A percentile compares a stretch with the other conserved stretches of the same genome.
These are phyloP conservation scores for Spea multiplicata DNA, from an alignment of 2,113 vertebrate genomes.

Conservation along the genomic window DNA sequence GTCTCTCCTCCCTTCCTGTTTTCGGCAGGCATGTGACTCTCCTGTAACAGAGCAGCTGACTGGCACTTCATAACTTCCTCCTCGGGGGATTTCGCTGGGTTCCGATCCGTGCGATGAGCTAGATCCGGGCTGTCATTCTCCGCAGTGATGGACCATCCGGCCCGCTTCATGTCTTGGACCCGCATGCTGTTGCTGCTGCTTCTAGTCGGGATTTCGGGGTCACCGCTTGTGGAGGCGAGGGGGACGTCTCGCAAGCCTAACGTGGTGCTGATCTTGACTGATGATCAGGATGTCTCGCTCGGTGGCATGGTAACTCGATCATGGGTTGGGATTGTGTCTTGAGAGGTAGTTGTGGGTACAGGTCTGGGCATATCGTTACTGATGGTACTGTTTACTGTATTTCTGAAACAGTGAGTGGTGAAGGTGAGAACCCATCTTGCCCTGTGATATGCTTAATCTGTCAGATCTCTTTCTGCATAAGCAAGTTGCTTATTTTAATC, in stretches of 20 bases:
- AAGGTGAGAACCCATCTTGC: no score
- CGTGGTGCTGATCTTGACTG: conserved; percentile 85
- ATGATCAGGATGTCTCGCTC: conserved; percentile 83
- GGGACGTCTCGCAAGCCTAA: conserved; percentile 72
- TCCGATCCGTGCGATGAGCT: background rate
- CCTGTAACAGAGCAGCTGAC: conserved; percentile 29
- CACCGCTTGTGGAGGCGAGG: background rate
- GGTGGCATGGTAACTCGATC: conserved; percentile 81
- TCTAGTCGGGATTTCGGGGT: background rate
- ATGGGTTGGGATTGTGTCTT: no score
- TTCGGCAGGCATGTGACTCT: conserved; percentile 17
- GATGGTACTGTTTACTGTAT: no score
- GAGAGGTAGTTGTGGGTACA: background rate
- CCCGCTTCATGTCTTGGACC: background rate
- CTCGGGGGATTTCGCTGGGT: background rate
- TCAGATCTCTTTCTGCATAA: no score
- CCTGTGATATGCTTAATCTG: no score
- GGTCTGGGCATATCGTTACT: background rate
- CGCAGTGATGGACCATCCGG: background rate
- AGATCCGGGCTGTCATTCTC: background rate
- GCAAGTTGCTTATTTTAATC: no score
- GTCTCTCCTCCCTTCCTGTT: conserved; percentile 32
- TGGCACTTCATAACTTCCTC: conserved; percentile 24
- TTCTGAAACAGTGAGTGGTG: no score
- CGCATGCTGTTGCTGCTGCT: background rate